A percentile compares a stretch with the other conserved stretches of the same genome.
Conservation (phyloP, 2,888 invertebrate genomes). For the Acronicta leporina region DNA sequence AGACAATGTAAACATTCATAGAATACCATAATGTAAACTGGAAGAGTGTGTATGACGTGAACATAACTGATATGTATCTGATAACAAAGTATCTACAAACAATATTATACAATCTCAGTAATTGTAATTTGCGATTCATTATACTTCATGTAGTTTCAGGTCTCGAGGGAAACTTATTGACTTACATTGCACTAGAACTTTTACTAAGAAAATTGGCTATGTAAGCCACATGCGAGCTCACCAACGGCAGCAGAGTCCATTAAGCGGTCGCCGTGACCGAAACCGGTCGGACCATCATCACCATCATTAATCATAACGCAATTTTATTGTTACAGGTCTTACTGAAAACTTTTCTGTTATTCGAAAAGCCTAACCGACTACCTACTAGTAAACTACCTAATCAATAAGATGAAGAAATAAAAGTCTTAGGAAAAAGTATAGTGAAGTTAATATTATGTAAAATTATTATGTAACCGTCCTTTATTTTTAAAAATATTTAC, state of each 20-base stretch:
- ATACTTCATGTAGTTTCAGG: neutral
- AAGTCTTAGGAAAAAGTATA: conserved; percentile 72
- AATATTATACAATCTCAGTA: conserved; percentile 16
- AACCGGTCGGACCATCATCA: too few species aligned
- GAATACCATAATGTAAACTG: too few species aligned
- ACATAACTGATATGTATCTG: neutral
- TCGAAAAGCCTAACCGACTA: conserved; percentile 61
- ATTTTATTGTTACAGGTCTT: conserved; percentile 58
- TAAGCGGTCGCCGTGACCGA: too few species aligned
- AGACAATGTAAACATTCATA: too few species aligned
- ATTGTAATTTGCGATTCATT: neutral
- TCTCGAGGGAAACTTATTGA: neutral
- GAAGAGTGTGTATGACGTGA: too few species aligned
- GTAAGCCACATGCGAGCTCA: too few species aligned
- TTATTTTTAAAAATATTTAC: conserved; percentile 85
- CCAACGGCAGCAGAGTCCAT: too few species aligned
- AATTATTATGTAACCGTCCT: conserved; percentile 80
- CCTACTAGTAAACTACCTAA: conserved; percentile 63
- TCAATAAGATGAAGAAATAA: conserved; percentile 72
- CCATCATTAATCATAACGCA: neutral
- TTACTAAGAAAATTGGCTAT: too few species aligned
- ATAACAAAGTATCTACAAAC: neutral
- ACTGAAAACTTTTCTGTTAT: conserved; percentile 53
- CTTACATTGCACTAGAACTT: neutral
- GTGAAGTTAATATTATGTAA: conserved; percentile 79